Evolutionary conservation across 2,888 invertebrate genomes (phyloP), one percentile per base, ranked within the genome.

Genomic region (Drosophila maculinotata): DNA sequence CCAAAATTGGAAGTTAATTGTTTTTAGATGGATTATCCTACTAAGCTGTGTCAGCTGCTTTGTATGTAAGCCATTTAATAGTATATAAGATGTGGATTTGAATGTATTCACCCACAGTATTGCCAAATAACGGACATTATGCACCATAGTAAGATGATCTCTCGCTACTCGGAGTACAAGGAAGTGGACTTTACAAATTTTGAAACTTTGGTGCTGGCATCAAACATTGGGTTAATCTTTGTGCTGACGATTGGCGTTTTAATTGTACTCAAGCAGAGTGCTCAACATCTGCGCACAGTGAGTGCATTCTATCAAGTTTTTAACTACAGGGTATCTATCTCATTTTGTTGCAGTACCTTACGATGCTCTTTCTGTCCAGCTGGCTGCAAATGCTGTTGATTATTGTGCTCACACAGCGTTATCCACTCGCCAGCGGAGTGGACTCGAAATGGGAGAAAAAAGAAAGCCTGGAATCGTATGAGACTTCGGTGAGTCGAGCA

Each of bases 341-440:
- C n/a, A 20, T 20, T 20, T 7, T 12, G 23, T 52, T 28, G 1
- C 33, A 79, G 79, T 65, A 63, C 2, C n/a, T 44, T 0, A 17
- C 38, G 6, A 1, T 28, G 0, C 17, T 66, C 0, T 57, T 80
- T 3, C 2, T 60, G 2, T 0, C 9, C 0, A 35, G 36, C 3
- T 80, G 74, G 74, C 6, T 66, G 33, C 58, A 74, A 14, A 41
- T 78, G 31, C 9, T 78, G 42, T 1, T 77, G 2, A 54, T 41
- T 1, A 0, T 80, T 0, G 8, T 69, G n/a, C 14, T 74, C 8
- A 30, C 41, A 0, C 47, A 74, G 6, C 23, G 30, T 0, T 69
- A 26, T 53, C 64, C 68, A 0, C 28, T 63, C 4, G 20, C 52
- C 10, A 15, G 17, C 0, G 30, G n/a, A 0, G 47, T 78, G 0